Conservation (phyloP, 2,113 vertebrate genomes). For the Dasyprocta punctata region DNA sequence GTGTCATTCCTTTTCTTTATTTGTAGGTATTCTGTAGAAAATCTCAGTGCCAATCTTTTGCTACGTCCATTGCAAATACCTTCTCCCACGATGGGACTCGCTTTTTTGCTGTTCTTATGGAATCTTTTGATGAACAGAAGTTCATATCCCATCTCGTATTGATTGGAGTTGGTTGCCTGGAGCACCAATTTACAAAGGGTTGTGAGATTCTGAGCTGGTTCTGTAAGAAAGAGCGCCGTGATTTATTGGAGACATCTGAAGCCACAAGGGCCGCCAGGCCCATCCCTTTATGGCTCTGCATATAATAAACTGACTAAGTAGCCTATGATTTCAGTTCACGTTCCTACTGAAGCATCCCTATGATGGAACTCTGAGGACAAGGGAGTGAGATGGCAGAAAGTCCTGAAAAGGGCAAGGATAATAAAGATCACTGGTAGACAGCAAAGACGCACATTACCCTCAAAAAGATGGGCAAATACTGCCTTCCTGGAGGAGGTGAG, state of each 20-base stretch:
- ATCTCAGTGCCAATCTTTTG: not conserved
- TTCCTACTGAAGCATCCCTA: not conserved
- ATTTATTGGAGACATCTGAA: conserved; percentile 27
- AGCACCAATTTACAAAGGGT: not conserved
- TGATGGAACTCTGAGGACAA: not conserved
- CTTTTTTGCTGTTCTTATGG: not conserved
- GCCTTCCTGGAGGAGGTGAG: not conserved
- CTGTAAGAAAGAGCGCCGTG: not conserved
- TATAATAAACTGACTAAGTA: not conserved
- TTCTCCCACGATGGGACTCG: not conserved
- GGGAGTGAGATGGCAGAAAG: not conserved
- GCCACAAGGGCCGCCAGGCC: accelerated
- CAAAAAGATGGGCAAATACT: not conserved
- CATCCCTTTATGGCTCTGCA: not conserved
- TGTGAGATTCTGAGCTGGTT: not conserved
- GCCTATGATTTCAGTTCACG: not conserved
- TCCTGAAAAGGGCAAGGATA: not conserved
- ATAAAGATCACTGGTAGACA: not conserved
- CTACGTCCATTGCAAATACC: not conserved
- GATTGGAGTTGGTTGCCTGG: not conserved
- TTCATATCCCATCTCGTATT: not conserved
- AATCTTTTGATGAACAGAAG: conserved; percentile 11
- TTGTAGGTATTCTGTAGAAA: not conserved
- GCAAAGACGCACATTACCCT: not conserved
- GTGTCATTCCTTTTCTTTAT: not conserved